Evolutionary conservation across 2,113 vertebrate species (phyloP), one percentile per base, ranked within the genome.

Genomic region (Epinephelus cyanopodus): DNA sequence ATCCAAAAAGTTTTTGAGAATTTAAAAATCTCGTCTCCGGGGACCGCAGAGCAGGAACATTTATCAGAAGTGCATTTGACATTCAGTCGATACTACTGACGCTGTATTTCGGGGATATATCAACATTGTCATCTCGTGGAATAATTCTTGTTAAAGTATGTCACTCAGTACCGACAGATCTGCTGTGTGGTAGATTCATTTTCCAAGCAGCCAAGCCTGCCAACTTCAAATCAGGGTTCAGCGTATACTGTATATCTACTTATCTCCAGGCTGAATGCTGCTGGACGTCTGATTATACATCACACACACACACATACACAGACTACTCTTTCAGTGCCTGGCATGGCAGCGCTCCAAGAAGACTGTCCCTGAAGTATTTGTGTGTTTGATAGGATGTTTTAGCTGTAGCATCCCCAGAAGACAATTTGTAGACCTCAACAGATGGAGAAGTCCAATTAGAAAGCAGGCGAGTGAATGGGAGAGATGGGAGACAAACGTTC

Each of bases 401-500:
- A 91, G 83, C 85, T 54, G 33, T 60, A 83, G 67, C 85, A 63
- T 89, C 71, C 91, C 90, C 87, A 74, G 29, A 90, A 91, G 92
- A 86, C 82, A 85, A 62, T 87, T 90, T 81, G 86, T 74, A 82
- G 85, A 83, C 90, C 91, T 83, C 87, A 90, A 88, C 92, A 93
- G 94, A 93, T 93, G 93, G 92, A 93, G 83, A 75, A 89, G 92
- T 88, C 93, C 93, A 94, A 93, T 94, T 94, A 94, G 91, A 90
- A 90, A 86, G 74, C 65, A 21, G 79, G 86, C 42, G 12, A 88
- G 85, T 74, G 65, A 92, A 90, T 74, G 75, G 77, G 68, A 81
- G 72, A 86, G 87, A 89, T 81, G 72, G 79, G 74, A 83, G 78
- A 70, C 56, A 76, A 87, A 75, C 21, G 33, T 86, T 90, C 79